These are phyloP conservation scores for Pomatorhinus ruficollis DNA, from an alignment of 2,113 vertebrate species.

Conservation along the genomic window DNA sequence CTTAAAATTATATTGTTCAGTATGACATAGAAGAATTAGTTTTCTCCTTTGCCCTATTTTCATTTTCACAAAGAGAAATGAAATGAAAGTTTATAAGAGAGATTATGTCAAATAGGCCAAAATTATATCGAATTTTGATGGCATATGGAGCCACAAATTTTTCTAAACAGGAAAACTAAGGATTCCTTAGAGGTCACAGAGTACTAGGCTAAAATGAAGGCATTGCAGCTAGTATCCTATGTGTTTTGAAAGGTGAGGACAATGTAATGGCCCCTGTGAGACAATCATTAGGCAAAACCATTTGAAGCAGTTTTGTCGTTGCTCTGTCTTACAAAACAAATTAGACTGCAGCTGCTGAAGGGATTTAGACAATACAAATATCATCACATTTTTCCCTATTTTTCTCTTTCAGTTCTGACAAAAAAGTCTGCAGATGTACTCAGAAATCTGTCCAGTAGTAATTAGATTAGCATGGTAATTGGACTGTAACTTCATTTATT, in stretches of 20 bases:
- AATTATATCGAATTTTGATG: background rate
- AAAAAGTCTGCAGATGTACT: background rate
- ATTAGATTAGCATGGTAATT: background rate
- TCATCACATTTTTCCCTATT: background rate
- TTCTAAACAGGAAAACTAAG: background rate
- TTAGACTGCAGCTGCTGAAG: background rate
- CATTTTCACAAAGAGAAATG: background rate
- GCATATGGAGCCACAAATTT: background rate
- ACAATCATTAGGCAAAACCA: background rate
- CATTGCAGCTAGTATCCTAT: background rate
- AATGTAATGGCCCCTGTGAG: background rate
- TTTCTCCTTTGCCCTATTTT: background rate
- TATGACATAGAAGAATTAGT: background rate
- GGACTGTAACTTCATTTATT: background rate
- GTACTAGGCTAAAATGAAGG: background rate
- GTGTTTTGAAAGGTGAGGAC: background rate
- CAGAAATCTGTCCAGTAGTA: background rate
- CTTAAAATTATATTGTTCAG: background rate
- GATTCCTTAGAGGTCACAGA: background rate
- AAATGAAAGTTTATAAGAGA: background rate
- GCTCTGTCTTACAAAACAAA: background rate
- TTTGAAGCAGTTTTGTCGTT: background rate
- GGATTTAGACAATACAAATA: background rate
- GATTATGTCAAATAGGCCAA: background rate
- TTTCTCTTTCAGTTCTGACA: background rate